Base-by-base conservation (phyloP, 1,140 invertebrate species). In the Drosophila chauvacae region DNA sequence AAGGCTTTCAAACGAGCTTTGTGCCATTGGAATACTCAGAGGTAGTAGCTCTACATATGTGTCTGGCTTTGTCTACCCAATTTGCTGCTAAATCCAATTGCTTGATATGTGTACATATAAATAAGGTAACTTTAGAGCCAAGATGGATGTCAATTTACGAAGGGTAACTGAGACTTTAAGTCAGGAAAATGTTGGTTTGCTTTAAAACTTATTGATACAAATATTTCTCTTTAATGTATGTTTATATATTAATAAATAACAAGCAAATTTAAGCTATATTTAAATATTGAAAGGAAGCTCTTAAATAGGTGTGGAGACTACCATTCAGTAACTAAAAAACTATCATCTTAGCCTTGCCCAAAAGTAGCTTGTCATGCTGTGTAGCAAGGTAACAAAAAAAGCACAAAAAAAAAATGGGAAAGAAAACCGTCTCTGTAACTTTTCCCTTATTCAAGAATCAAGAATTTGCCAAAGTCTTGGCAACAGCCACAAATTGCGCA, bases 401-500 rank as follows among this genome's bases (percentile, higher is more conserved):
- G 4, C 26, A 55, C 35, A 56, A 2, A 39, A 56, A 18, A 20
- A 37, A 10, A 4, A 9, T 7, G 3, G 3, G 0, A 42, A 68
- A 44, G 20, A 20, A 30, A 13, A 20, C 44, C 9, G 20, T 23
- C 42, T 41, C 39, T 7, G 48, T 57, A 55, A 45, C 72, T 41
- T 47, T 30, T 11, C 35, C 48, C 57, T 60, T 30, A 30, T 18
- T 42, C 37, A n/a, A 44, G 69, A 53, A 63, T 63, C 71, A 77
- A 39, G 71, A 77, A 77, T 77, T 77, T 77, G 37, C 73, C 73
- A 69, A 69, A 69, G 60, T 62, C 68, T 47, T 69, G 77, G 68
- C 66, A 57, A 62, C 57, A 66, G 68, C 77, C 73, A 81, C 84
- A 88, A 88, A 88, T 88, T 88, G 85, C 85, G 77, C 84, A 81